These are phyloP conservation scores for Etheostoma nigrum DNA, from an alignment of 2,797 vertebrate genomes.

Conservation along the genomic window DNA sequence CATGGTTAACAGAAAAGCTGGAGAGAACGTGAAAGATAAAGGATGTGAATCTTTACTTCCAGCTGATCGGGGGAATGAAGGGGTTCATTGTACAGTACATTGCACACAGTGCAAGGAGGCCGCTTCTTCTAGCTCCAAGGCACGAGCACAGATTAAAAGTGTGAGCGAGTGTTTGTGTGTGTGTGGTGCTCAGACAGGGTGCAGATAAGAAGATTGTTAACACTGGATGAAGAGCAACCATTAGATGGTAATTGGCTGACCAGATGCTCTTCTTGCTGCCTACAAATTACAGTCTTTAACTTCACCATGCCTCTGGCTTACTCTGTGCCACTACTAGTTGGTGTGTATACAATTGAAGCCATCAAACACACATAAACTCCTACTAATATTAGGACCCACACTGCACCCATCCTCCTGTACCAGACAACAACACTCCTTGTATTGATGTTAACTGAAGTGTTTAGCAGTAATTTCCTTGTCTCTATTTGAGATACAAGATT, in stretches of 20 bases:
- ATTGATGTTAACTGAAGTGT: slow-evolving; percentile 13
- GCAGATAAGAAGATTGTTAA: slow-evolving; percentile 72
- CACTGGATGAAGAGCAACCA: slow-evolving; percentile 75
- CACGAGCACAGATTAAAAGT: slow-evolving; percentile 51
- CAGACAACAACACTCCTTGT: neutral
- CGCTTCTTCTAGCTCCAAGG: slow-evolving; percentile 38
- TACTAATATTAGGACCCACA: slow-evolving; percentile 15
- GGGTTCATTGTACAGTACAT: slow-evolving; percentile 53
- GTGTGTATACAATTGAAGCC: slow-evolving; percentile 38
- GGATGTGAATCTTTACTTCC: slow-evolving; percentile 42
- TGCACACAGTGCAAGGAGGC: slow-evolving; percentile 46
- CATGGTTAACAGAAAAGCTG: slow-evolving; percentile 30
- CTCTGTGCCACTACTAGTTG: slow-evolving; percentile 44
- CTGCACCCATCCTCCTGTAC: neutral
- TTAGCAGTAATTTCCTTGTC: slow-evolving; percentile 18
- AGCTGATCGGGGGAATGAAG: slow-evolving; percentile 59
- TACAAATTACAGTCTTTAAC: slow-evolving; percentile 76
- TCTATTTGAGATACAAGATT: slow-evolving; percentile 18
- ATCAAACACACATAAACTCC: slow-evolving; percentile 31
- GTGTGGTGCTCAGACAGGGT: slow-evolving; percentile 45
- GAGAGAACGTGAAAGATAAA: slow-evolving; percentile 22
- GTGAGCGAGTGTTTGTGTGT: slow-evolving; percentile 21
- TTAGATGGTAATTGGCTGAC: slow-evolving; percentile 80
- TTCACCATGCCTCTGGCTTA: slow-evolving; percentile 51
- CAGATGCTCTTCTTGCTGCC: slow-evolving; percentile 74